phyloP scores from a whole-genome alignment of 2,797 vertebrate genomes.

The Enteromius paludinosus region DNA sequence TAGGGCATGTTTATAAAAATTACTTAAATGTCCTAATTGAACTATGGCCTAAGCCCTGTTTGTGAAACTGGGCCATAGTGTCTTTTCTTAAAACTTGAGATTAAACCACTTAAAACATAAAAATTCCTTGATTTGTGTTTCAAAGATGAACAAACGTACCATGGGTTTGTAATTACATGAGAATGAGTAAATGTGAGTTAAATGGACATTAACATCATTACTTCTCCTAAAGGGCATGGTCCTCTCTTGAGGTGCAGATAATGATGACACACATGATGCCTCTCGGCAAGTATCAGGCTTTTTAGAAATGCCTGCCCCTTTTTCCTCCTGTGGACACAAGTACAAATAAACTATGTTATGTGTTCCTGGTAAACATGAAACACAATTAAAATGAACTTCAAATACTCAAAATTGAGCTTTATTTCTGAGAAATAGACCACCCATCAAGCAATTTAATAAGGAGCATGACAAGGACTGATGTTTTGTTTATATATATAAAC shows the following conservation, averaged over 20 bases:
- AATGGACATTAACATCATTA: not conserved
- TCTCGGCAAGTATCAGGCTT: not conserved
- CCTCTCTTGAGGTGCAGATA: constrained; percentile 1
- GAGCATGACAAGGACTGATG: not conserved
- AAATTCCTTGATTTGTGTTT: not conserved
- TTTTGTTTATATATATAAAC: not conserved
- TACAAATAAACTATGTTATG: not conserved
- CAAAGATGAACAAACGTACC: not conserved
- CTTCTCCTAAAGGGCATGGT: not conserved
- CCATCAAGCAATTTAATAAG: not conserved
- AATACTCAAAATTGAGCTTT: not conserved
- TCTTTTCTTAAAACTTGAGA: not conserved
- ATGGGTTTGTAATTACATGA: not conserved
- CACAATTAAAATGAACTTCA: not conserved
- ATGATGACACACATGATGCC: constrained; percentile 1
- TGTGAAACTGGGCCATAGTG: not conserved
- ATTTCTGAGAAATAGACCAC: not conserved
- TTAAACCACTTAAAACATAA: not conserved
- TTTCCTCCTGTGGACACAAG: constrained; percentile 7
- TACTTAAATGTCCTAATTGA: no score
- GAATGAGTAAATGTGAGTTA: not conserved
- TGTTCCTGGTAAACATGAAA: not conserved
- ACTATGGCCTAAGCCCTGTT: no score
- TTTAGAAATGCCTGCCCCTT: not conserved
- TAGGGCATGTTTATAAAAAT: no score